Evolutionary conservation across 1,140 invertebrate species (phyloP), one percentile per base, ranked within the genome.

Genomic region (Sinella curviseta): DNA sequence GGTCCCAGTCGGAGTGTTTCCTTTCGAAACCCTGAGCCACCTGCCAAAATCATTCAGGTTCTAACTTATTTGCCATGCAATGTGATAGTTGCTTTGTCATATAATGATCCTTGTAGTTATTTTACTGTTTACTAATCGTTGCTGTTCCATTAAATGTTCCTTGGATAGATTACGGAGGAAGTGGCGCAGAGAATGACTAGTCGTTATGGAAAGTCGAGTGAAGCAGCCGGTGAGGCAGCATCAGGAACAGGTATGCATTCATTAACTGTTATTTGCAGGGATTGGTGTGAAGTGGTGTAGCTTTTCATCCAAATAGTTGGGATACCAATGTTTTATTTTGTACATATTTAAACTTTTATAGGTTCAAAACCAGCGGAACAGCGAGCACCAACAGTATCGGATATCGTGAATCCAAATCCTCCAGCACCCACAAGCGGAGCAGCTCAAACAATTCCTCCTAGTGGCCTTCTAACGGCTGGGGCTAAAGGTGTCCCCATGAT

Each of bases 401-500:
- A 70, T 30, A 70, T 70, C 12, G 65, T 70, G 14, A 70, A 70
- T 33, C 65, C 65, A 3, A 70, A 70, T 33, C 65, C 65, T 31
- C 65, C 65, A n/a, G 8, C 70, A 24, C 39, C 39, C 20, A 20
- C 39, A 12, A 74, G 12, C 12, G 35, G 26, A 24, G 26, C 36
- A 48, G 30, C 34, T 26, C 33, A 36, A 28, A 57, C 16, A 12
- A 26, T 34, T 70, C 24, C 35, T 26, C 30, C 70, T 0, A 33
- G 67, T 55, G 79, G 79, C 24, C 30, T 77, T 55, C 55, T 80
- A 24, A 80, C 35, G 14, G 39, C 76, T 35, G 76, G 76, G 17
- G n/a, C n/a, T 20, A 60, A 26, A 14, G 79, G 79, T 26, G 76
- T 70, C 74, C 79, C 79, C n/a, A 67, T 80, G 12, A 60, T 80